Evolutionary conservation across 1,140 invertebrate species (phyloP).

Genomic region (Cydia splendana): DNA sequence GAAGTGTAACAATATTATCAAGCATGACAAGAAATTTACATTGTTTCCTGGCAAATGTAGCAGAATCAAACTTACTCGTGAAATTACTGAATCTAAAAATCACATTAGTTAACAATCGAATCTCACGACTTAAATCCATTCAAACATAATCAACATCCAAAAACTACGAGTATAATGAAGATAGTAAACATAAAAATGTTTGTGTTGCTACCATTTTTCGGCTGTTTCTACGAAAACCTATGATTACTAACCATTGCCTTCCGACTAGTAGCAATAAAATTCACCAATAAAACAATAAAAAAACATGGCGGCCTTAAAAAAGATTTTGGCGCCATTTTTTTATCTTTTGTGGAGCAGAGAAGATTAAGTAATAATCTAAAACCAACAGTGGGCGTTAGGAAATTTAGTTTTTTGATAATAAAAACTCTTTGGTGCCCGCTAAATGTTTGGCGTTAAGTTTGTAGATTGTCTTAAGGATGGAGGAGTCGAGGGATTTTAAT

Average conservation of each 20-base stretch:
- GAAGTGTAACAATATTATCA: too few species aligned
- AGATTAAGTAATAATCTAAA: slow-evolving; percentile 63
- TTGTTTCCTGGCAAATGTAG: too few species aligned
- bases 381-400: slow-evolving; percentile 61
- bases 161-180: neutral
- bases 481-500: neutral
- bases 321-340: slow-evolving; percentile 55
- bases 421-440: slow-evolving; percentile 45
- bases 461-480: neutral
- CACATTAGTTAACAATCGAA: too few species aligned
- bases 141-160: too few species aligned
- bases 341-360: slow-evolving; percentile 37
- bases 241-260: slow-evolving; percentile 25
- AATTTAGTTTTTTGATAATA: slow-evolving; percentile 41
- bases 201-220: slow-evolving; percentile 16
- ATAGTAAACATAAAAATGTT: slow-evolving; percentile 15
- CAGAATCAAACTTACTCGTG: too few species aligned
- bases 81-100: too few species aligned
- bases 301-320: slow-evolving; percentile 43
- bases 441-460: slow-evolving; percentile 42
- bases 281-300: slow-evolving; percentile 44
- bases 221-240: slow-evolving; percentile 31
- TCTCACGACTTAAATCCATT: too few species aligned
- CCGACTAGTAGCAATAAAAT: slow-evolving; percentile 47
- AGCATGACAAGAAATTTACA: too few species aligned